Percentiles rank a stretch among this genome's conserved stretches.
Conservation (phyloP, 1,140 invertebrate species). For the Proales similis region DNA sequence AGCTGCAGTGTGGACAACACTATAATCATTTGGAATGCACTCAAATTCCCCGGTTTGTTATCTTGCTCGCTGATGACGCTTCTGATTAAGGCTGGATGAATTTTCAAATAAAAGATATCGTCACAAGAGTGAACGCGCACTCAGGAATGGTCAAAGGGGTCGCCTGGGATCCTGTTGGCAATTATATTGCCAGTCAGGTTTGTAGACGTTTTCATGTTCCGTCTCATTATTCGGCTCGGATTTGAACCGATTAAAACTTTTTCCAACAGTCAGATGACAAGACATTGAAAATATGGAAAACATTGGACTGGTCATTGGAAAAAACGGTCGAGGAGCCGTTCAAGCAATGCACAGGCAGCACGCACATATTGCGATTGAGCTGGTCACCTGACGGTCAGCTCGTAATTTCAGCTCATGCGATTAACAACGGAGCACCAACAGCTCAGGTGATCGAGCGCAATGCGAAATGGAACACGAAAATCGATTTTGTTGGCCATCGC, state of each 20-base stretch:
- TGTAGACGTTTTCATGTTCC: slow-evolving; percentile 15
- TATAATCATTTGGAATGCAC: slow-evolving; percentile 88
- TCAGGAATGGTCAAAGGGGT: slow-evolving; percentile 83
- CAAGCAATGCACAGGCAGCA: slow-evolving; percentile 74
- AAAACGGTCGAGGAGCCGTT: slow-evolving; percentile 33
- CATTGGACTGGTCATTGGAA: slow-evolving; percentile 23
- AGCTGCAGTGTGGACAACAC: slow-evolving; percentile 92
- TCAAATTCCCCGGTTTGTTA: slow-evolving; percentile 84
- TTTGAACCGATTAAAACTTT: background rate
- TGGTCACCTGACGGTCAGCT: slow-evolving; percentile 98
- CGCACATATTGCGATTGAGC: slow-evolving; percentile 78
- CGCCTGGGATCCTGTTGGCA: slow-evolving; percentile 95
- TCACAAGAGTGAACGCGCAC: slow-evolving; percentile 59
- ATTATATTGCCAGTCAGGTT: slow-evolving; percentile 74
- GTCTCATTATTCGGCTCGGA: slow-evolving; percentile 4
- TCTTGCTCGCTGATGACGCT: slow-evolving; percentile 42
- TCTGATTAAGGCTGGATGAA: background rate
- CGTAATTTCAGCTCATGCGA: slow-evolving; percentile 89
- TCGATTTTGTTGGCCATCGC: slow-evolving; percentile 89
- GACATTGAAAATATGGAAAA: slow-evolving; percentile 84
- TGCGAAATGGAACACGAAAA: slow-evolving; percentile 45
- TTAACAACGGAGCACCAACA: slow-evolving; percentile 92
- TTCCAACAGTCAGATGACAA: slow-evolving; percentile 61
- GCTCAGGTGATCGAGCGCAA: slow-evolving; percentile 58
- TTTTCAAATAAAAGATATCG: slow-evolving; percentile 32